Evolutionary conservation across 2,888 invertebrate genomes (phyloP).

Genomic region (Drosophila rellima): DNA sequence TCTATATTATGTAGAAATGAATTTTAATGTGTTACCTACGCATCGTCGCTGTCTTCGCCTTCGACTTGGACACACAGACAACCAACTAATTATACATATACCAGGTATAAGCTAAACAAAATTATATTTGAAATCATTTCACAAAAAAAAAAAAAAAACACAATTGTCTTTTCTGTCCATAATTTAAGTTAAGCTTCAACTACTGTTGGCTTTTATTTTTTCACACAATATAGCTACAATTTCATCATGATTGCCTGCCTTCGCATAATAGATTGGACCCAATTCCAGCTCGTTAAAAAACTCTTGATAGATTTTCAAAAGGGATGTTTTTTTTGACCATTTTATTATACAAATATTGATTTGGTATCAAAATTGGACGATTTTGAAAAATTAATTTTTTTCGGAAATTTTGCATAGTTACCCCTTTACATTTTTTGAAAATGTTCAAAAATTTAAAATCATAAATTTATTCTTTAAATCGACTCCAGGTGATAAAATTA

Average conservation of each 20-base stretch:
- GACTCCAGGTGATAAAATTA: too few relatives aligned
- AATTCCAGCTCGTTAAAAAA: conserved; percentile 87
- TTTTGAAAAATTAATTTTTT: too few relatives aligned
- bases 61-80: conserved; percentile 69
- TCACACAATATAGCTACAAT: conserved; percentile 42
- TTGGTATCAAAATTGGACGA: too few relatives aligned
- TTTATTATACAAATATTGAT: too few relatives aligned
- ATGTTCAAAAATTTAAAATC: too few relatives aligned
- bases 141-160: conserved; percentile 51
- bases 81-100: conserved; percentile 67
- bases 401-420: too few relatives aligned
- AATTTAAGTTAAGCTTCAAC: background rate
- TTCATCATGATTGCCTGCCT: conserved; percentile 44
- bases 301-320: too few relatives aligned
- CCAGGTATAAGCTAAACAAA: conserved; percentile 75
- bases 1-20: conserved; percentile 70
- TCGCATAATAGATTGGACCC: conserved; percentile 87
- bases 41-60: conserved; percentile 57
- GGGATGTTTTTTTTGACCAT: too few relatives aligned
- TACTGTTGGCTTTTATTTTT: background rate
- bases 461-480: too few relatives aligned
- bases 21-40: conserved; percentile 76
- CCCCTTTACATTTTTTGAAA: too few relatives aligned
- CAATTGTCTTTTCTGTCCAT: background rate
- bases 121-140: conserved; percentile 76